Percentiles rank a stretch among this genome's conserved stretches.
phyloP scores from a whole-genome alignment of 64 coral and sea anemone species.

The Astreopora myriophthalma region DNA sequence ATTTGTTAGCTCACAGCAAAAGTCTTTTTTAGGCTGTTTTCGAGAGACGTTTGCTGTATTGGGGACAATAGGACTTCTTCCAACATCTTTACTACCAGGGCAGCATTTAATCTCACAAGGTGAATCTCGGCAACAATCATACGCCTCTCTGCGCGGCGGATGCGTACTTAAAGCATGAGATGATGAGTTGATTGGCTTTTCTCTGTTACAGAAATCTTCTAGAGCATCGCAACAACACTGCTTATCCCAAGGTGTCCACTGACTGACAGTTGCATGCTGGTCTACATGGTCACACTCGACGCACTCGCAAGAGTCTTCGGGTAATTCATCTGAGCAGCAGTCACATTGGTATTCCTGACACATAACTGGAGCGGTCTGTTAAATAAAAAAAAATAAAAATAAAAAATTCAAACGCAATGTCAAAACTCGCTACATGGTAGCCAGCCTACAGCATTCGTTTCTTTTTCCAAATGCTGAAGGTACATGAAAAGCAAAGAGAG shows the following conservation, averaged over 20 bases:
- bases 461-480: too few species aligned
- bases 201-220: neutral
- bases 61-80: neutral
- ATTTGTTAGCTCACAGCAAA: neutral
- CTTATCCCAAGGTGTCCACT: neutral
- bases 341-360: conserved; percentile 72
- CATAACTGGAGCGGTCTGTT: neutral
- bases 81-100: neutral
- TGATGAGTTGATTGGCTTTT: neutral
- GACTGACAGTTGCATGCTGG: neutral
- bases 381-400: neutral
- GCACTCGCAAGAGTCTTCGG: conserved; percentile 44
- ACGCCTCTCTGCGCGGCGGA: neutral
- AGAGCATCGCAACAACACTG: neutral
- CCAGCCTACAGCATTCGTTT: too few species aligned
- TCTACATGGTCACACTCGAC: conserved; percentile 66
- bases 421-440: too few species aligned
- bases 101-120: neutral
- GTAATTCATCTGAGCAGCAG: conserved; percentile 73
- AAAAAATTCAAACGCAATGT: neutral
- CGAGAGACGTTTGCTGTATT: neutral
- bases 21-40: neutral
- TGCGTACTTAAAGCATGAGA: neutral
- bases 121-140: neutral
- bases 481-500: too few species aligned